Base-by-base conservation (phyloP, 2,888 invertebrate species). In the Oscheius sp. region DNA sequence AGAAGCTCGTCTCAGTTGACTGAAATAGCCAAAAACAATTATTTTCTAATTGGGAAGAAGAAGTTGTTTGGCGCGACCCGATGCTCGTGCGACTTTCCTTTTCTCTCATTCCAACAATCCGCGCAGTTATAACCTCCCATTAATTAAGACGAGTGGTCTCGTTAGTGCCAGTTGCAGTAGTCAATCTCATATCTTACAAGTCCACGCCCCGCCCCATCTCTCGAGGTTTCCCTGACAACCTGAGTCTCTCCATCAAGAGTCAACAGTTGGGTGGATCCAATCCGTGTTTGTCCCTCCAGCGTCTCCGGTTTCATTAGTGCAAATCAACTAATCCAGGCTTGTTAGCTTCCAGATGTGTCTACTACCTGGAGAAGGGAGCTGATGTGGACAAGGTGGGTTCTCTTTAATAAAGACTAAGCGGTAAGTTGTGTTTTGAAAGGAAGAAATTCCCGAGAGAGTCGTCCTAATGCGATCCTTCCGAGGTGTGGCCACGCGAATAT, bases 291-390 rank as follows among this genome's bases (percentile, higher is more conserved):
- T 55, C 34, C 34, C 55, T 37, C 29, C 42, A 15, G 29, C n/a
- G n/a, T 61, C 42, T 61, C 61, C 23, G 45, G 31, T 61, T 61
- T 61, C 61, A 61, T 61, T 61, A 57, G 57, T 57, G 34, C 57
- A 39, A 61, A 61, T 42, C 61, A 61, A 12, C 61, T 61, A 61
- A 61, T 61, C 61, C 45, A 61, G 45, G 20, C 61, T 55, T 31
- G 58, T 58, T 58, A 58, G 58, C 20, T 42, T 25, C 58, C 58
- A 61, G 61, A 61, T 61, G 61, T 27, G 61, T n/a, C n/a, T n/a
- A 29, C 42, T 27, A 42, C 45, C 45, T 42, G 45, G 45, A 2
- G 29, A 6, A 45, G 25, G 61, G n/a, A 15, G 27, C 61, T 61
- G 27, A 61, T 61, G 61, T 61, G 61, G 61, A 27, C 61, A 29